Conservation (phyloP, 2,888 invertebrate species). For the Neoitamus cyanurus region DNA sequence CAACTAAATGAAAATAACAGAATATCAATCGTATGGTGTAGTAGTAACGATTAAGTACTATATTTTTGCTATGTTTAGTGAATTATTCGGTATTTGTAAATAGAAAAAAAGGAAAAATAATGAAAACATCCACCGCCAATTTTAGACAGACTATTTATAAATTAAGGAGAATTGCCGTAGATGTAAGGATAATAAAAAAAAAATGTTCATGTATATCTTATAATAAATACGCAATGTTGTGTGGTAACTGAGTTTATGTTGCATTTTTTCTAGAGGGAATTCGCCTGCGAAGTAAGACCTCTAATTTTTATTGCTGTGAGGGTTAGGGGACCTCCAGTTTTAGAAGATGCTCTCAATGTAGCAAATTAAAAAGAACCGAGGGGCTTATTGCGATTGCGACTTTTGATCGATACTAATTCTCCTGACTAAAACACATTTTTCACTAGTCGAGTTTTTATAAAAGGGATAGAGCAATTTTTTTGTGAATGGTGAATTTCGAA, state of each 20-base stretch:
- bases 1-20: background rate
- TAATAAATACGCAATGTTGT: background rate
- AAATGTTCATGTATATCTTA: background rate
- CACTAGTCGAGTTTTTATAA: too few relatives aligned
- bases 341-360: too few relatives aligned
- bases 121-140: background rate
- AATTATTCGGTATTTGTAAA: slow-evolving; percentile 1
- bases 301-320: too few relatives aligned
- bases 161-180: background rate
- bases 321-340: too few relatives aligned
- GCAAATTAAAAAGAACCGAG: too few relatives aligned
- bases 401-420: too few relatives aligned
- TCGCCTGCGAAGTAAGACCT: too few relatives aligned
- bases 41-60: background rate
- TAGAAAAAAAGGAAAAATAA: background rate
- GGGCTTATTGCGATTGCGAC: too few relatives aligned
- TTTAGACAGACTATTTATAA: background rate
- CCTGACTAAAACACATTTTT: too few relatives aligned
- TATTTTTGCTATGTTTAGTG: slow-evolving; percentile 1
- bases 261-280: background rate
- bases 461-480: too few relatives aligned
- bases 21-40: background rate
- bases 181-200: background rate
- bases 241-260: background rate
- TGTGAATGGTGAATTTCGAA: too few relatives aligned